Evolutionary conservation across 2,888 invertebrate species (phyloP).

Genomic region (Ectemnius continuus): DNA sequence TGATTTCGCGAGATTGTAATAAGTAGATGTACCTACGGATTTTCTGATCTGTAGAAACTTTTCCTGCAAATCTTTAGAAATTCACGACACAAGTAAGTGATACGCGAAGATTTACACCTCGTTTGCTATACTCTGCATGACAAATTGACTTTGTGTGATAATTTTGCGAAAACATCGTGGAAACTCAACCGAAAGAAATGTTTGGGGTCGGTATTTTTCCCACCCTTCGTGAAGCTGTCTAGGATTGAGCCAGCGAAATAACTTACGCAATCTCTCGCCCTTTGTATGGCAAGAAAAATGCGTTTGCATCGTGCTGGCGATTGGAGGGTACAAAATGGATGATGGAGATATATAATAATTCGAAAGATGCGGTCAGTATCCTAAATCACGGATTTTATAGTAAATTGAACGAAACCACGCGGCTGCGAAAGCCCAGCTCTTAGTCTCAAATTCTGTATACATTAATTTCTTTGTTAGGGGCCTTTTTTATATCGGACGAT

Average conservation of each 20-base stretch:
- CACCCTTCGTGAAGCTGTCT: slow-evolving; percentile 50
- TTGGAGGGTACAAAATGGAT: slow-evolving; percentile 59
- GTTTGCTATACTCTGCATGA: too few species aligned
- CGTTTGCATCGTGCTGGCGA: slow-evolving; percentile 51
- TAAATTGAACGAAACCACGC: slow-evolving; percentile 40
- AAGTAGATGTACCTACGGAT: too few species aligned
- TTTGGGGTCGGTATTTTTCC: slow-evolving; percentile 40
- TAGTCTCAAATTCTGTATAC: neutral
- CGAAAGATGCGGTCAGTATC: slow-evolving; percentile 47
- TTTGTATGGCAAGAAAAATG: slow-evolving; percentile 55
- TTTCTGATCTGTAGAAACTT: too few species aligned
- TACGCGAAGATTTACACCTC: too few species aligned
- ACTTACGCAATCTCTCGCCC: slow-evolving; percentile 46
- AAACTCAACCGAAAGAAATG: slow-evolving; percentile 25
- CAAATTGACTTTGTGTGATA: slow-evolving; percentile 6
- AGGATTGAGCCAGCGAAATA: slow-evolving; percentile 59
- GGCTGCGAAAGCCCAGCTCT: neutral
- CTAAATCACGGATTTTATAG: slow-evolving; percentile 59
- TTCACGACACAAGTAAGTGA: too few species aligned
- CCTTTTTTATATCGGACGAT: neutral
- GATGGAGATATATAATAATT: slow-evolving; percentile 61
- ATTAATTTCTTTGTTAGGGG: neutral
- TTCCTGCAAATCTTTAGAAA: too few species aligned
- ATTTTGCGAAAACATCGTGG: slow-evolving; percentile 39
- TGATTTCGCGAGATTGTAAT: too few species aligned